Percentiles rank a stretch among this genome's conserved stretches.
Conservation (phyloP, 1,140 invertebrate genomes). For the Drosophila burlai region DNA sequence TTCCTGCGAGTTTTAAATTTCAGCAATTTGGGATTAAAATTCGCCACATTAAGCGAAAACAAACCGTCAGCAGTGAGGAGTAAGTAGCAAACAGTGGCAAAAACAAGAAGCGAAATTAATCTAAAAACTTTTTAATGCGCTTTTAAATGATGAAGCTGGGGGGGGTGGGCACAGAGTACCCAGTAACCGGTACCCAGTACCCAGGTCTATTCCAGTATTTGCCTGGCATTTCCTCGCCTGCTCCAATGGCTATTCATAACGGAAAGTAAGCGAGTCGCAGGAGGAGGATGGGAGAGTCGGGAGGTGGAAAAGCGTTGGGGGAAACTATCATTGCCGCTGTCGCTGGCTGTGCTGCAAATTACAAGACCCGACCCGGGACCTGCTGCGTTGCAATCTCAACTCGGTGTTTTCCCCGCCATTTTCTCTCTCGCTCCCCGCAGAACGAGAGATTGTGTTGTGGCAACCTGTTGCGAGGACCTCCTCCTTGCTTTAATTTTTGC, state of each 20-base stretch:
- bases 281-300: not conserved
- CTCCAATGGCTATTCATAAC: constrained; percentile 76
- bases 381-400: constrained; percentile 65
- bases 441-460: constrained; percentile 59
- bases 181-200: constrained; percentile 4
- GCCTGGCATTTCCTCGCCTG: constrained; percentile 29
- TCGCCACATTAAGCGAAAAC: constrained; percentile 64
- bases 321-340: constrained; percentile 77
- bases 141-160: constrained; percentile 83
- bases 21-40: constrained; percentile 53
- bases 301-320: not conserved
- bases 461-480: constrained; percentile 71
- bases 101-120: constrained; percentile 75
- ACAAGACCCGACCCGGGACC: constrained; percentile 69
- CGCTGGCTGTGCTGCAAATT: constrained; percentile 72
- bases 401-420: constrained; percentile 6
- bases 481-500: constrained; percentile 75
- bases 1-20: constrained; percentile 61
- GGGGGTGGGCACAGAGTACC: constrained; percentile 2
- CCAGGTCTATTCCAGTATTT: constrained; percentile 37
- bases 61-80: constrained; percentile 48
- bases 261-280: constrained; percentile 6
- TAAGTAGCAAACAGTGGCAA: constrained; percentile 42
- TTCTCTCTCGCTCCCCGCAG: constrained; percentile 13
- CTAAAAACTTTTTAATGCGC: constrained; percentile 85